Evolutionary conservation across 1,140 invertebrate genomes (phyloP).

Genomic region (Brachionus angularis): DNA sequence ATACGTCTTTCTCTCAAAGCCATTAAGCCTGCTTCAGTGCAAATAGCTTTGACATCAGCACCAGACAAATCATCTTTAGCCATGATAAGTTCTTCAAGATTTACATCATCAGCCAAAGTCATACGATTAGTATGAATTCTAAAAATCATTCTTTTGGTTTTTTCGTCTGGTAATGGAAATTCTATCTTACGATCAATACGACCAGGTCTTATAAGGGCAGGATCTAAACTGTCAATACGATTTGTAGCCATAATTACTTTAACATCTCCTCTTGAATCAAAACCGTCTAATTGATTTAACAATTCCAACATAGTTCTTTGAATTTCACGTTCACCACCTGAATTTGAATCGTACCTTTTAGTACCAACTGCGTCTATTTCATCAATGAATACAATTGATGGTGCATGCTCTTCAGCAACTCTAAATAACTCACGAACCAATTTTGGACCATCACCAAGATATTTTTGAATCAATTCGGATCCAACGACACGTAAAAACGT

Average conservation of each 20-base stretch:
- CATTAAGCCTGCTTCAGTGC: slow-evolving; percentile 97
- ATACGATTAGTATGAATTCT: slow-evolving; percentile 96
- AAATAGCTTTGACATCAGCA: slow-evolving; percentile 90
- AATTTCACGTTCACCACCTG: slow-evolving; percentile 97
- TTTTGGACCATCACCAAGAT: slow-evolving; percentile 97
- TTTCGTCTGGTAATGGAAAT: slow-evolving; percentile 97
- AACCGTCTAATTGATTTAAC: slow-evolving; percentile 96
- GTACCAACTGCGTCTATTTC: slow-evolving; percentile 99
- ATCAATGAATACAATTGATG: slow-evolving; percentile 99
- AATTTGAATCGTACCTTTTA: slow-evolving; percentile 98
- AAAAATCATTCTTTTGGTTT: slow-evolving; percentile 95
- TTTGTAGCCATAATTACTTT: slow-evolving; percentile 99
- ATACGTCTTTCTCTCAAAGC: slow-evolving; percentile 92
- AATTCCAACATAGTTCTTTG: slow-evolving; percentile 99
- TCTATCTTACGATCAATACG: slow-evolving; percentile 99
- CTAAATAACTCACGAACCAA: slow-evolving; percentile 92
- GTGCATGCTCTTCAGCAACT: slow-evolving; percentile 97
- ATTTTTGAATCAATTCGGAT: slow-evolving; percentile 98
- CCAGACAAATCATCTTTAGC: slow-evolving; percentile 99
- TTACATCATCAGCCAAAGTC: slow-evolving; percentile 94
- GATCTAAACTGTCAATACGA: slow-evolving; percentile 96
- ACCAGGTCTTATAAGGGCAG: slow-evolving; percentile 93
- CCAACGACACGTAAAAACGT: slow-evolving; percentile 97
- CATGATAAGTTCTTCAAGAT: slow-evolving; percentile 95
- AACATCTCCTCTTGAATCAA: slow-evolving; percentile 90